phyloP scores from a whole-genome alignment of 2,797 vertebrate species.

The Takifugu rubripes region DNA sequence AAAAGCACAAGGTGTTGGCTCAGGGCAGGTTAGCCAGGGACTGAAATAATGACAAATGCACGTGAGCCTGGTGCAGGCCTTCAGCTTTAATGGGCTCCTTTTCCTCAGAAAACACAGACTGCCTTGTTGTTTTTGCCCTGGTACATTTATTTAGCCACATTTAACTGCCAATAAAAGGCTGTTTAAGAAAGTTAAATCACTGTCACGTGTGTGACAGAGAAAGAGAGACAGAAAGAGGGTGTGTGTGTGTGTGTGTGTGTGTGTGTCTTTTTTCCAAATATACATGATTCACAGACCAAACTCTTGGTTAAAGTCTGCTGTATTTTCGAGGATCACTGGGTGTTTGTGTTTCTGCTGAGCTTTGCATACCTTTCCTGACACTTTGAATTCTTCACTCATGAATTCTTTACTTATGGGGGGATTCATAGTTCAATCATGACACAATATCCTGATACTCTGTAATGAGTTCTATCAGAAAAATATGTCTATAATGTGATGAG shows the following conservation, averaged over 20 bases:
- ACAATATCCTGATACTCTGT: constrained; percentile 30
- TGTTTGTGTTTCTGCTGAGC: constrained; percentile 30
- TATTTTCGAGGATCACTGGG: constrained; percentile 28
- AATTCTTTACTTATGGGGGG: constrained; percentile 22
- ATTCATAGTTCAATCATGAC: constrained; percentile 18
- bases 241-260: constrained; percentile 15
- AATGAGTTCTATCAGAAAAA: constrained; percentile 8
- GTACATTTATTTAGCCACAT: constrained; percentile 42
- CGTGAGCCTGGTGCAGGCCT: constrained; percentile 35
- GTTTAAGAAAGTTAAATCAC: constrained; percentile 32
- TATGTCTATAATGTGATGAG: neutral
- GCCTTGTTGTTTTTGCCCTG: constrained; percentile 34
- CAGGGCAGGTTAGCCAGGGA: constrained; percentile 47
- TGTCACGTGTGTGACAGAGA: constrained; percentile 12
- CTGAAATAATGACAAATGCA: constrained; percentile 48
- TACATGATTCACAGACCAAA: constrained; percentile 17
- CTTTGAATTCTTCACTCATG: constrained; percentile 12
- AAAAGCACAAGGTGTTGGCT: constrained; percentile 51
- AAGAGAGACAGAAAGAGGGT: constrained; percentile 1
- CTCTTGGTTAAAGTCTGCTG: constrained; percentile 24
- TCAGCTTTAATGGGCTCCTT: constrained; percentile 36
- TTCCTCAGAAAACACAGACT: constrained; percentile 47
- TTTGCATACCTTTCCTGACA: constrained; percentile 11
- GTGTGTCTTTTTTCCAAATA: constrained; percentile 21
- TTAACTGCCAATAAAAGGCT: constrained; percentile 47